phyloP scores from a whole-genome alignment of 1,140 invertebrate genomes.

The Scaptomyza pallida region DNA sequence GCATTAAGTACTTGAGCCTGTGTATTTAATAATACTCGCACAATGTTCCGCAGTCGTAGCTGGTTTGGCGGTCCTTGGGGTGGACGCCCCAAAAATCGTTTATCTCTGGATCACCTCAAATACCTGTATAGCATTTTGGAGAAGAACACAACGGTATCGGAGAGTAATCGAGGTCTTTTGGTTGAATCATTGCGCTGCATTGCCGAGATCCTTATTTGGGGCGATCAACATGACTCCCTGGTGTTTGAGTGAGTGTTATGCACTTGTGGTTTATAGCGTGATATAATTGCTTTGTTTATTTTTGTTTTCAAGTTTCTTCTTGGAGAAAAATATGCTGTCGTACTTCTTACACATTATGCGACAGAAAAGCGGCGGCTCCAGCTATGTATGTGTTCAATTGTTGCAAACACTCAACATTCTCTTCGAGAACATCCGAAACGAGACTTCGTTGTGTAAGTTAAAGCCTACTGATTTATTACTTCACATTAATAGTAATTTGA shows the following conservation, averaged over 20 bases:
- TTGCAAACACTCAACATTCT: constrained; percentile 99
- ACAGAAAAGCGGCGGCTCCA: constrained; percentile 96
- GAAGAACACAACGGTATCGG: constrained; percentile 98
- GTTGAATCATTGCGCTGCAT: constrained; percentile 98
- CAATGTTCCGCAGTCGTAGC: constrained; percentile 93
- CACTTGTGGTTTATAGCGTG: constrained; percentile 46
- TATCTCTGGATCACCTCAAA: constrained; percentile 98
- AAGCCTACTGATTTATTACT: too few species aligned
- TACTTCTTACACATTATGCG: constrained; percentile 99
- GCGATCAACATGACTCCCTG: constrained; percentile 99
- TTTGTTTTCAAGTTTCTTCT: constrained; percentile 96
- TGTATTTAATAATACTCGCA: constrained; percentile 12
- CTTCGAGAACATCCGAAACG: constrained; percentile 99
- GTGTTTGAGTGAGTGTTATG: constrained; percentile 96
- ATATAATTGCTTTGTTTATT: constrained; percentile 6
- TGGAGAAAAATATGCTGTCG: constrained; percentile 99
- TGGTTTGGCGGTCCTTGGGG: constrained; percentile 92
- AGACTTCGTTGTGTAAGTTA: constrained; percentile 97
- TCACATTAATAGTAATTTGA: not conserved
- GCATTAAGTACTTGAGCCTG: constrained; percentile 13
- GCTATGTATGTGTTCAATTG: constrained; percentile 98
- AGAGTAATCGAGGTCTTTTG: constrained; percentile 96
- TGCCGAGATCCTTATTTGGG: constrained; percentile 99
- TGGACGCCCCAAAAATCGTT: constrained; percentile 96
- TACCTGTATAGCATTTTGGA: constrained; percentile 97